Evolutionary conservation across 2,113 vertebrate genomes (phyloP), one percentile per base, ranked within the genome.

Genomic region (Petroica traversi): DNA sequence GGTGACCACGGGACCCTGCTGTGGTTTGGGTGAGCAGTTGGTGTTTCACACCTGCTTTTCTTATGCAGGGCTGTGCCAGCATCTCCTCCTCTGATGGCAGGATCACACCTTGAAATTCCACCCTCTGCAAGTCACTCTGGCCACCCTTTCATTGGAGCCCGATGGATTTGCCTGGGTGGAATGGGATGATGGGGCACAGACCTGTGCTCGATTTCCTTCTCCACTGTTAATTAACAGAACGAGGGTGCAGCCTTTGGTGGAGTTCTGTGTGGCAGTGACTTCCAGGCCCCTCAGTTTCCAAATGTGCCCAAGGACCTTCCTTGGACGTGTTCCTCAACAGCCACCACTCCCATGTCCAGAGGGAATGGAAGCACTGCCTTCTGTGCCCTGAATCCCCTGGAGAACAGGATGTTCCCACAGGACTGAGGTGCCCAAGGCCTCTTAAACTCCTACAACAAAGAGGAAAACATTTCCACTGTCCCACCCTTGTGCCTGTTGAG

Each of bases 281-380:
- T n/a, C 23, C 63, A 64, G 40, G 49, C 62, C 23, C 12, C 49
- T 62, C 24, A 1, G 26, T 8, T 45, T 31, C 64, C 77, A 45
- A 34, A n/a, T 0, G 0, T 26, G 31, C 54, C 54, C 61, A 3
- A 22, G 26, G 29, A 38, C 49, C 20, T 11, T 51, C 29, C 33
- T 36, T 61, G 59, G 55, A 14, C 0, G 0, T 31, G n/a, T 19
- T 81, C 74, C 82, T 62, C 5, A 1, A 2, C 1, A 22, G 6
- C 26, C 49, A 64, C 16, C 75, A 57, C 36, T 55, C n/a, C 49
- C 19, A 0, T 4, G 9, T 8, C 31, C 16, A 7, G 24, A 45
- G 49, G 34, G 55, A 67, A n/a, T 23, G 74, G 66, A 33, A 62
- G 34, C 2, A 0, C 59, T 38, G 59, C 49, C 43, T 12, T 25